A percentile compares a stretch with the other conserved stretches of the same genome.
phyloP scores from a whole-genome alignment of 2,797 vertebrate species.

The Lepidocolaptes lacrymiger region DNA sequence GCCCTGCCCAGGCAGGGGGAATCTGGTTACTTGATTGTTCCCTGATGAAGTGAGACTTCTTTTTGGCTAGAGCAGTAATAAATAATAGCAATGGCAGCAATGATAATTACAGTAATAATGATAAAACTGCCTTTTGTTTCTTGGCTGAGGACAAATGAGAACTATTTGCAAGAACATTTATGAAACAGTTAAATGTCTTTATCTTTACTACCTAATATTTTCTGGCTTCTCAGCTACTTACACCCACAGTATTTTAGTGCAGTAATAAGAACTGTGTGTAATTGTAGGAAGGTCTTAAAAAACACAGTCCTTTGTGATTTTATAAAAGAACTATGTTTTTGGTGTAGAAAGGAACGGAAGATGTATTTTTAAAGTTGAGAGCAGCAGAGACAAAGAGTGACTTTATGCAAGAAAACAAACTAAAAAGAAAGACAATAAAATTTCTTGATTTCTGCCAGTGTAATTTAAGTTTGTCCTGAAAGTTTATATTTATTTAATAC shows the following conservation, averaged over 20 bases:
- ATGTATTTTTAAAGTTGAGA: not conserved
- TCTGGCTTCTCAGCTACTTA: not conserved
- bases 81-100: not conserved
- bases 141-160: constrained; percentile 42
- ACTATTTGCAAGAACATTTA: constrained; percentile 20
- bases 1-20: not conserved
- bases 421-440: not conserved
- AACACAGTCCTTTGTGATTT: not conserved
- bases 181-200: constrained; percentile 26
- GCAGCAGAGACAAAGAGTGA: not conserved
- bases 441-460: not conserved
- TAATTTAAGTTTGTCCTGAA: not conserved
- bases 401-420: not conserved
- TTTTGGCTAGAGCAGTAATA: not conserved
- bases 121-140: constrained; percentile 44
- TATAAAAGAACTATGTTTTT: not conserved
- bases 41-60: constrained; percentile 31
- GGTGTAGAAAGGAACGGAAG: not conserved
- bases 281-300: not conserved
- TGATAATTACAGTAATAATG: not conserved
- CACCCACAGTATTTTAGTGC: not conserved
- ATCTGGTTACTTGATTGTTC: constrained; percentile 23
- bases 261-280: not conserved
- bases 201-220: not conserved
- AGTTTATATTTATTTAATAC: not conserved